Base-by-base conservation (phyloP, 2,797 vertebrate genomes). In the Meriones psammophilus region DNA sequence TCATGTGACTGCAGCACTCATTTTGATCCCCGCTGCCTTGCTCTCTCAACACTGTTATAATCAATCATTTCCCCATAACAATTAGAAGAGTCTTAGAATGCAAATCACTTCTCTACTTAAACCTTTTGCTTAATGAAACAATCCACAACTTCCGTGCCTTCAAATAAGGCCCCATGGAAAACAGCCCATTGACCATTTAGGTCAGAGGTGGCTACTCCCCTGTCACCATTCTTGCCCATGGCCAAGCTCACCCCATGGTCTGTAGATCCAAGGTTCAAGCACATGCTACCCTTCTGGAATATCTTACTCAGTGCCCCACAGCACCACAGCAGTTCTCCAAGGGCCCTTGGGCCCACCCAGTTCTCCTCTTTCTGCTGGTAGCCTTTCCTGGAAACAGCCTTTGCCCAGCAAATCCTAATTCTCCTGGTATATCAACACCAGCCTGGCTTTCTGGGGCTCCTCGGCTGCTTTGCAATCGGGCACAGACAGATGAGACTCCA, bases 111-210 rank as follows among this genome's bases (percentile, higher is more conserved):
- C 66, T 71, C 58, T 68, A 33, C 46, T 14, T 58, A 73, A n/a
- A n/a, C 15, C 30, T 56, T 30, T 73, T 36, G 73, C 42, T 79
- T 74, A 89, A 86, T 24, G 54, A 71, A 76, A 66, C 26, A 17
- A 33, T 18, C 33, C 36, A 33, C 14, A 33, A 58, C 33, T 68
- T 50, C 58, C 1, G 0, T 8, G 80, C 39, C 17, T 77, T 30
- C 73, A 33, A 6, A 50, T 30, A n/a, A 14, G 15, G 1, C 10
- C 60, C n/a, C 3, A 0, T 0, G 5, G 10, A n/a, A n/a, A 2
- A 54, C 58, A 84, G 68, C 50, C 13, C 33, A 12, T 18, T 3
- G 71, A 77, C 30, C 7, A 8, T 3, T 56, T 3, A 69, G 20
- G 50, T 50, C 73, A 9, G 18, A 78, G 42, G 20, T 42, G 28